Percentiles rank a stretch among this genome's conserved stretches.
Evolutionary conservation across 2,113 vertebrate species (phyloP).

Genomic region (Hippocampus abdominalis): DNA sequence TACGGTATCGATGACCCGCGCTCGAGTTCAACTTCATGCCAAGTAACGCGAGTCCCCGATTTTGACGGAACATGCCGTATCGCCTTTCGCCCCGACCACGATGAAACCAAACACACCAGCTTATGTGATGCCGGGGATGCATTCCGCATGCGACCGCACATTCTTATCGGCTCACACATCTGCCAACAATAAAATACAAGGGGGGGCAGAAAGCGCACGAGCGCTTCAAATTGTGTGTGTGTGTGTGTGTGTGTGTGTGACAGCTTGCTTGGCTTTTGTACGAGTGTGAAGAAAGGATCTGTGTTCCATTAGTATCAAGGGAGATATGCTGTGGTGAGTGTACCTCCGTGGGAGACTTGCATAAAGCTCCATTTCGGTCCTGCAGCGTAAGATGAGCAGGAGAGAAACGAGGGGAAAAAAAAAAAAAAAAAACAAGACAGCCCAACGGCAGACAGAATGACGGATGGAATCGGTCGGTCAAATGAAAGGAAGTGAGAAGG

Average conservation of each 20-base stretch:
- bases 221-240: conserved; percentile 20
- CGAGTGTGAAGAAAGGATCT: conserved; percentile 31
- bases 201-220: conserved; percentile 25
- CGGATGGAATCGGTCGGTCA: conserved; percentile 31
- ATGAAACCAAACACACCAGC: background rate
- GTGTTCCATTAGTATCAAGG: conserved; percentile 60
- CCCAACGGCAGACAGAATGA: conserved; percentile 40
- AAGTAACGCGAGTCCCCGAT: conserved; percentile 17
- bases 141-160: conserved; percentile 42
- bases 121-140: conserved; percentile 19
- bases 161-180: conserved; percentile 55
- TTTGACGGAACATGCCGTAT: conserved; percentile 25
- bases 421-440: conserved; percentile 29
- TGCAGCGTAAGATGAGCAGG: conserved; percentile 66
- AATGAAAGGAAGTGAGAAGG: conserved; percentile 40
- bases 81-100: conserved; percentile 3
- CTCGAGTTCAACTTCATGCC: conserved; percentile 15
- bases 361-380: conserved; percentile 83
- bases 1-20: background rate
- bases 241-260: conserved; percentile 23
- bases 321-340: conserved; percentile 62
- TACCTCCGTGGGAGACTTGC: conserved; percentile 82
- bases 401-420: conserved; percentile 24
- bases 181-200: conserved; percentile 53
- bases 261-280: conserved; percentile 44